Conservation (phyloP, 2,113 vertebrate species). For the Menura novaehollandiae region DNA sequence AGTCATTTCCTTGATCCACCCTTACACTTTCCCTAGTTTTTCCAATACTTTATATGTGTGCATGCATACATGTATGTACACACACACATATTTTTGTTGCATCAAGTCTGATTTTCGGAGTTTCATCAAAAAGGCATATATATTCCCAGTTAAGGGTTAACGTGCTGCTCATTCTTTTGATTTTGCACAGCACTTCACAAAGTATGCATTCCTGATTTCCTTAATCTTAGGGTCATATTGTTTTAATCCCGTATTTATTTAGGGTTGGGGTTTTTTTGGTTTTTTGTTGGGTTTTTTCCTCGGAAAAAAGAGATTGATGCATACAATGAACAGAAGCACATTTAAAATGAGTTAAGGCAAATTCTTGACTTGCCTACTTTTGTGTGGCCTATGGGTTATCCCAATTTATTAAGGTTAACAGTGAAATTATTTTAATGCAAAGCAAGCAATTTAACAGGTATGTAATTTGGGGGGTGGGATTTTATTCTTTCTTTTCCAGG, state of each 20-base stretch:
- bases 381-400: neutral
- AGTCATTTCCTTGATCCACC: slow-evolving; percentile 34
- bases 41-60: neutral
- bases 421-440: neutral
- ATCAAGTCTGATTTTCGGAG: neutral
- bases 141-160: neutral
- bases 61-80: neutral
- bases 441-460: neutral
- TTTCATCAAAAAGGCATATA: neutral
- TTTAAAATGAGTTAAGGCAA: neutral
- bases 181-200: neutral
- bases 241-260: neutral
- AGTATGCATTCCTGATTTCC: neutral
- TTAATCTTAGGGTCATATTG: neutral
- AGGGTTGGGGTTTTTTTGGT: neutral
- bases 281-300: neutral
- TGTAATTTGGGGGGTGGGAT: neutral
- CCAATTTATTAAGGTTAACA: neutral
- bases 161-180: neutral
- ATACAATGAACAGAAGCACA: neutral
- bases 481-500: neutral
- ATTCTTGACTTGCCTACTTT: neutral
- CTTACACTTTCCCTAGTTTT: neutral
- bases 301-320: neutral
- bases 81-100: neutral